Base-by-base conservation (phyloP, 2,113 vertebrate species). In the Garra rufa region DNA sequence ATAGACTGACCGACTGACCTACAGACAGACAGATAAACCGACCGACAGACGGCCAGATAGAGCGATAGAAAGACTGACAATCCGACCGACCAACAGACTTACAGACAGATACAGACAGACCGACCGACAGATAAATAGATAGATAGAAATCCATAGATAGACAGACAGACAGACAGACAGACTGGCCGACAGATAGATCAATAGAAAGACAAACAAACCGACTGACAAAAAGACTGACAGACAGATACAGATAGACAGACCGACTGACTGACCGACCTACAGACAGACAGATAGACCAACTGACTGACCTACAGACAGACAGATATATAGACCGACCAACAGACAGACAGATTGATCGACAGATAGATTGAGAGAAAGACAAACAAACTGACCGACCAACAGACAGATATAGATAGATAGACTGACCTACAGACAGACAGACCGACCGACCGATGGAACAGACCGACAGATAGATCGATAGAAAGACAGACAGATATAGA, bases 291-390 rank as follows among this genome's bases (percentile, higher is more conserved):
- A 43, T 0, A 50, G 48, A 34, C 4, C 2, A 4, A 52, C 0
- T 19, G 50, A 1, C 13, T 0, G 13, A 48, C 13, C 0, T 3
- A 48, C 13, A 4, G 13, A 50, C 1, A 10, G 21, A 57, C 0
- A 3, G 55, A n/a, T 2, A 48, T 7, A 61, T 11, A 26, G n/a
- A 63, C 2, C 26, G 6, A 59, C 3, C 9, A 6, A 59, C 3
- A n/a, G 3, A 59, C 1, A 24, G 75, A 19, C 3, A 43, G 28
- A 21, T 9, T 21, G 30, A 61, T 14, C 28, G n/a, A 44, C 5
- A 69, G 21, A 63, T 14, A n/a, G 21, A n/a, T 1, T 48, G 24
- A 46, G 4, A 28, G 59, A 71, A 3, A 82, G 43, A 52, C 8
- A 69, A 24, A n/a, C 9, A 77, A 15, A 57, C 3, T 21, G 17